These are phyloP conservation scores for Illadopsis cleaveri DNA, from an alignment of 2,113 vertebrate species.

Conservation along the genomic window DNA sequence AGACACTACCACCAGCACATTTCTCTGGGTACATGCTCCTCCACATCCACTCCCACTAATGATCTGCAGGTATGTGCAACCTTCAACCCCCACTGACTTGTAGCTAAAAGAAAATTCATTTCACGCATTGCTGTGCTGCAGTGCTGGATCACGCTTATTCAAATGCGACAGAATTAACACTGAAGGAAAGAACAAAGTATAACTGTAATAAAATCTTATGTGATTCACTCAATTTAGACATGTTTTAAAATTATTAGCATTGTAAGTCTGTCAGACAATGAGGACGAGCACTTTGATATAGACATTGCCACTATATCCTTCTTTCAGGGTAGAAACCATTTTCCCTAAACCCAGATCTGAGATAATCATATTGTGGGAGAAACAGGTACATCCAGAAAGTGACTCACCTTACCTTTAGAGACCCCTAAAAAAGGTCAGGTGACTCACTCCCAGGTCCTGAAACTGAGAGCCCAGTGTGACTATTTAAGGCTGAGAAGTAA, in stretches of 20 bases:
- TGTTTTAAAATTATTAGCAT: background rate
- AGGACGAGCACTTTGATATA: background rate
- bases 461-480: background rate
- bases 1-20: background rate
- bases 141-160: background rate
- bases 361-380: background rate
- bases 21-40: background rate
- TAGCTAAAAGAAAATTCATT: background rate
- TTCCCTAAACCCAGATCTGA: background rate
- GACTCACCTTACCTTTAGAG: background rate
- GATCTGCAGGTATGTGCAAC: background rate
- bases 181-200: background rate
- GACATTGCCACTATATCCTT: background rate
- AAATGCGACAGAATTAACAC: background rate
- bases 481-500: background rate
- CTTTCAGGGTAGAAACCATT: background rate
- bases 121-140: background rate
- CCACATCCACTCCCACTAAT: background rate
- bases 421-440: background rate
- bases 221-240: constrained; percentile 8
- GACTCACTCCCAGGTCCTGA: background rate
- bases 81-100: background rate
- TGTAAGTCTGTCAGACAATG: background rate
- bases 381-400: background rate
- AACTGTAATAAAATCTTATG: background rate